Conservation (phyloP, 2,113 vertebrate genomes). For the Chaetops frenatus region DNA sequence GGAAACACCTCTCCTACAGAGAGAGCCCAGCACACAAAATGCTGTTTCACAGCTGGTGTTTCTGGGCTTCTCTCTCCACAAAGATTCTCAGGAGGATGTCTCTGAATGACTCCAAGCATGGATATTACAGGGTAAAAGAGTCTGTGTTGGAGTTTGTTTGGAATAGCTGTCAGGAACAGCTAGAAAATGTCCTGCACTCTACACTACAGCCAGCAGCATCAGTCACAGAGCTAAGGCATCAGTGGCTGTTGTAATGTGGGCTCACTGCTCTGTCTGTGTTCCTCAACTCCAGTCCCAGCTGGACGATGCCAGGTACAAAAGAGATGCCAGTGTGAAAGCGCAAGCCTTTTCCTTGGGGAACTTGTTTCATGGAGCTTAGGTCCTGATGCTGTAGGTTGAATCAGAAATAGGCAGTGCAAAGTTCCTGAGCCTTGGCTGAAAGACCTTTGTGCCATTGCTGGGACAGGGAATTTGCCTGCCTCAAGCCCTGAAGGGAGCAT, state of each 20-base stretch:
- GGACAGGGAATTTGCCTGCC: background rate
- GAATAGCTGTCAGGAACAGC: background rate
- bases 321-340: background rate
- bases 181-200: background rate
- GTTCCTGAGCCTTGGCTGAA: background rate
- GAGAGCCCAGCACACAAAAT: background rate
- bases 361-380: background rate
- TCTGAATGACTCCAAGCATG: background rate
- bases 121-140: background rate
- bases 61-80: background rate
- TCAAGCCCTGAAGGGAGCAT: background rate
- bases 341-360: background rate
- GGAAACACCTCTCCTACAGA: background rate
- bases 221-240: background rate
- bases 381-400: background rate
- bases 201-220: background rate
- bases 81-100: background rate
- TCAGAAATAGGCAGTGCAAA: background rate
- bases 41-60: background rate
- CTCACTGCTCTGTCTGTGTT: background rate
- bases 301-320: background rate
- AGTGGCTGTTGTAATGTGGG: background rate
- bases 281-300: background rate
- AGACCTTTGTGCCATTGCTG: background rate
- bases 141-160: background rate